Evolutionary conservation across 2,113 vertebrate species (phyloP), one percentile per base, ranked within the genome.

Genomic region (Machaerirhynchus nigripectus): DNA sequence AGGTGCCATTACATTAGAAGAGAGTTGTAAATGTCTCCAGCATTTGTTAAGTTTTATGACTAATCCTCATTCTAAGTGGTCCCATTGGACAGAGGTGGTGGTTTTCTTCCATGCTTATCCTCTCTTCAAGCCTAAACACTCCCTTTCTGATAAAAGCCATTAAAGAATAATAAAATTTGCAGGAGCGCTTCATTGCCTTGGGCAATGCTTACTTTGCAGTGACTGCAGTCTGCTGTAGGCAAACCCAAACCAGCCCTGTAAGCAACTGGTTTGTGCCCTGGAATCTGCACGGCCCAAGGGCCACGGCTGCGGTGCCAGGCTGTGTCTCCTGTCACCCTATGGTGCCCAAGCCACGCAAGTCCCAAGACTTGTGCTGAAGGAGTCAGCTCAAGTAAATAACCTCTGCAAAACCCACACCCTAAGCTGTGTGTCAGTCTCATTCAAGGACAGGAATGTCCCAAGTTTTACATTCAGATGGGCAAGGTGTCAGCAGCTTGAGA

Each of bases 11-110:
- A 97, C 9, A 15, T 93, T 93, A 90, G 84, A 78, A 91, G 79
- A 95, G 70, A 97, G 95, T 92, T 98, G 93, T 98, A 98, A 98
- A 98, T 95, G 96, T 97, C 96, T 97, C 68, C 82, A 95, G 80
- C 89, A 97, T 97, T 97, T 97, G 96, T 97, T 97, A 97, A 93
- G 87, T 97, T 97, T 98, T 97, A 97, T 81, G 95, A 88, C 85
- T 95, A 83, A 95, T 95, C 77, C 50, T 93, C 86, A 70, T 96
- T 94, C 78, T 84, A 92, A 95, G 89, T 93, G 92, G 84, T 95
- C 95, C 93, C 95, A 80, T 56, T 89, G 93, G 93, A 90, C 84
- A 90, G 71, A 79, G n/a, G 30, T 50, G 64, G 76, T 75, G 31
- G 44, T 94, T 97, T 97, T 83, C 89, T 80, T 84, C 85, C 64